These are phyloP conservation scores for Chaenogobius annularis DNA, from an alignment of 2,113 vertebrate species.

Conservation along the genomic window DNA sequence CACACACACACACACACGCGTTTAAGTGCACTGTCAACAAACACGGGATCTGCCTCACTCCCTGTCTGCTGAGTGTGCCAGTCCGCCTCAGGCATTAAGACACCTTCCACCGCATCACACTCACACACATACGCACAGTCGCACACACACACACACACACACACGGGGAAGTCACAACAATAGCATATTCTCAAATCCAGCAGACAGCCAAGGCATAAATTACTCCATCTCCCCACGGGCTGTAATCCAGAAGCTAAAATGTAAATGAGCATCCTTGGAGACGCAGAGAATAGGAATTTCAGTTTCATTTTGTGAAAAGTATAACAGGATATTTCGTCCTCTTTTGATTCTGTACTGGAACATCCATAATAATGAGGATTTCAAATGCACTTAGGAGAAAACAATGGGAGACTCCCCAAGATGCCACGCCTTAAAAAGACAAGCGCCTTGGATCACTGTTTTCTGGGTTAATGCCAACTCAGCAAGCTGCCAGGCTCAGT, in stretches of 20 bases:
- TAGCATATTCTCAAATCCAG: conserved; percentile 53
- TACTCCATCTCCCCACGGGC: conserved; percentile 50
- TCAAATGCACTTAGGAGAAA: conserved; percentile 13
- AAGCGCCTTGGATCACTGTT: conserved; percentile 28
- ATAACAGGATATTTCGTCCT: not conserved
- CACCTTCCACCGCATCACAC: conserved; percentile 57
- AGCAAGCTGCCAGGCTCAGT: not conserved
- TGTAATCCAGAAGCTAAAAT: conserved; percentile 41
- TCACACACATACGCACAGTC: conserved; percentile 10
- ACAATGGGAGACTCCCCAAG: conserved; percentile 16
- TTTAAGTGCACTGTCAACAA: conserved; percentile 86
- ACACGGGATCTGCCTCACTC: conserved; percentile 77
- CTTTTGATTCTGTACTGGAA: conserved; percentile 22
- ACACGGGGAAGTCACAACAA: conserved; percentile 35
- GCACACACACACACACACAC: conserved; percentile 34
- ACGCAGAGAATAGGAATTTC: conserved; percentile 20
- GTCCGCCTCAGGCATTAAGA: conserved; percentile 76
- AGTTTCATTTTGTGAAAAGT: conserved; percentile 22
- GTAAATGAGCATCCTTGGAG: conserved; percentile 49
- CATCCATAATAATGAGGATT: not conserved
- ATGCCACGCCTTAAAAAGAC: conserved; percentile 29
- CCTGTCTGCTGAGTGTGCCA: conserved; percentile 75
- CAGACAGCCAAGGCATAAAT: conserved; percentile 64
- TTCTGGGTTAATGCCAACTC: conserved; percentile 26
- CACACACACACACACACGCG: conserved; percentile 17